phyloP scores from a whole-genome alignment of 2,113 vertebrate genomes.

The Thunnus thynnus region DNA sequence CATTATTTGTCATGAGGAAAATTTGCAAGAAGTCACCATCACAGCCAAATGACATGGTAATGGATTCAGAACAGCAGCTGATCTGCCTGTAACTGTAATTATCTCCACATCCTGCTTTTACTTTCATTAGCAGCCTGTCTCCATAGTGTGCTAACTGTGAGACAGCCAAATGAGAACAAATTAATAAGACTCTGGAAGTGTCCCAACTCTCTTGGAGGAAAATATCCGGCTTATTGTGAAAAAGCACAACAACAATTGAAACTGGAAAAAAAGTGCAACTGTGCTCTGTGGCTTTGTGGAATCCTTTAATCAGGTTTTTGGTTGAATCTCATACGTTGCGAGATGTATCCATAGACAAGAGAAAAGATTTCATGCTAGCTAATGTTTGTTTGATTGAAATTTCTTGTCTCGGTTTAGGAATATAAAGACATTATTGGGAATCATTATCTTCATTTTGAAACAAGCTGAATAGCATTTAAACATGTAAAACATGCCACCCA shows the following conservation, averaged over 20 bases:
- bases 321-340: neutral
- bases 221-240: slow-evolving; percentile 35
- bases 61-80: slow-evolving; percentile 76
- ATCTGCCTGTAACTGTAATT: slow-evolving; percentile 75
- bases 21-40: slow-evolving; percentile 60
- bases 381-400: neutral
- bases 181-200: slow-evolving; percentile 66
- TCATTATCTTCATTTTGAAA: slow-evolving; percentile 20
- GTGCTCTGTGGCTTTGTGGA: neutral
- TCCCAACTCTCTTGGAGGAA: slow-evolving; percentile 44
- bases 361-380: slow-evolving; percentile 5
- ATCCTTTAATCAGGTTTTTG: slow-evolving; percentile 36
- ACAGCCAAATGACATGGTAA: slow-evolving; percentile 72
- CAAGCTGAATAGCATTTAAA: slow-evolving; percentile 9
- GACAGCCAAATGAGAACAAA: slow-evolving; percentile 64
- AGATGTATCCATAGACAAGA: neutral
- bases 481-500: slow-evolving; percentile 14
- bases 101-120: slow-evolving; percentile 77
- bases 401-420: neutral
- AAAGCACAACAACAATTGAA: slow-evolving; percentile 14
- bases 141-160: slow-evolving; percentile 51
- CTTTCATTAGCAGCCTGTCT: slow-evolving; percentile 74
- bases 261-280: slow-evolving; percentile 10
- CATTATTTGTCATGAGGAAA: slow-evolving; percentile 56
- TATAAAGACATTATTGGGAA: slow-evolving; percentile 18